phyloP scores from a whole-genome alignment of 2,797 vertebrate species.

The Chrysocyon brachyurus region DNA sequence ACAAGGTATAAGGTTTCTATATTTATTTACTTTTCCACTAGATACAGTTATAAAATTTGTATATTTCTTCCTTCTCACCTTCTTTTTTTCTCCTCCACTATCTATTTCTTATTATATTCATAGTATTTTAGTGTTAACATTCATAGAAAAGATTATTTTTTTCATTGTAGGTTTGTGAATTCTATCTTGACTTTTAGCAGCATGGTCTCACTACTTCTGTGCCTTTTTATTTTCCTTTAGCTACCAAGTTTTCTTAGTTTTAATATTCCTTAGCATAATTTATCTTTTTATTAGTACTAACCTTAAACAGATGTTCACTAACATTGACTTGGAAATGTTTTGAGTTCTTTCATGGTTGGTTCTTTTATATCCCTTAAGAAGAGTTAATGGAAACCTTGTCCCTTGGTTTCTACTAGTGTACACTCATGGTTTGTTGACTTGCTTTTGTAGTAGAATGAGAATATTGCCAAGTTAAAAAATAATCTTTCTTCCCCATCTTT shows the following conservation, averaged over 20 bases:
- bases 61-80: background rate
- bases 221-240: background rate
- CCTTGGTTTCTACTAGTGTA: background rate
- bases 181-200: constrained; percentile 10
- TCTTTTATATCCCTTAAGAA: background rate
- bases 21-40: background rate
- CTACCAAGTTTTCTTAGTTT: background rate
- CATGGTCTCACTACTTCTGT: background rate
- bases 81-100: background rate
- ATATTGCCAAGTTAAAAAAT: background rate
- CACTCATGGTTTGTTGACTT: background rate
- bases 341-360: background rate
- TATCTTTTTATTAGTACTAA: background rate
- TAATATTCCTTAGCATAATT: constrained; percentile 6
- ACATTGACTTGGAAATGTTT: background rate
- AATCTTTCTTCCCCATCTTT: background rate
- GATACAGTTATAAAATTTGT: background rate
- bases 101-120: background rate
- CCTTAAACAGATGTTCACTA: background rate
- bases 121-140: background rate
- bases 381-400: background rate
- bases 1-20: background rate
- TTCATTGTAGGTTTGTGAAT: background rate
- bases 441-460: constrained; percentile 18
- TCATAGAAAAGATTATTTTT: background rate